Base-by-base conservation (phyloP, 2,797 vertebrate genomes). In the Aulostomus chinensis region DNA sequence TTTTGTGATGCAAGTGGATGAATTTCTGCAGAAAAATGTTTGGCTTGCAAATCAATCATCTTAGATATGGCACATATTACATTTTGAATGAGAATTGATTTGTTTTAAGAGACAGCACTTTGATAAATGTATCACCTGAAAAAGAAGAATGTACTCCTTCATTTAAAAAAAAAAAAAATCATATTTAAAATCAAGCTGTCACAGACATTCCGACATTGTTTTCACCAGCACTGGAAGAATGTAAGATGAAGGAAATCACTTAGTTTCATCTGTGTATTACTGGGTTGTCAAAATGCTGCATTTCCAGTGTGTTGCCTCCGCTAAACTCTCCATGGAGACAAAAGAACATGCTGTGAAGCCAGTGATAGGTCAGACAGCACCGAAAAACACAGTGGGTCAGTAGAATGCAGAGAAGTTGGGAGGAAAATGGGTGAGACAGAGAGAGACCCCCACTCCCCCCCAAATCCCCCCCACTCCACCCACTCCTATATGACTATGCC, bases 111-210 rank as follows among this genome's bases (percentile, higher is more conserved):
- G 61, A 31, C 36, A 37, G 48, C 17, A 36, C 49, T 46, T 21
- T 68, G 42, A 66, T 72, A 40, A 76, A 72, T 71, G 66, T 64
- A 67, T 61, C 52, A 57, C 17, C 56, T 76, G 56, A 71, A 77
- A 70, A 58, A 34, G 46, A 59, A 57, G 13, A 56, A 15, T 13
- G 32, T 30, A 41, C 33, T n/a, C 45, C 15, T 47, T 53, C 48
- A 43, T 16, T 35, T 39, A n/a, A n/a, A n/a, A n/a, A n/a, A n/a
- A n/a, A n/a, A n/a, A n/a, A n/a, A n/a, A n/a, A n/a, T n/a, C n/a
- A n/a, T n/a, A n/a, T n/a, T n/a, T n/a, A n/a, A n/a, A 51, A 43
- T 76, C 38, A 58, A 45, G 60, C 42, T 68, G 59, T 68, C 60
- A 43, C 17, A 46, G 3, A 31, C 25, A 54, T 43, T 67, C 48